phyloP scores from a whole-genome alignment of 2,113 vertebrate genomes.

The Rhadina sibilatrix region DNA sequence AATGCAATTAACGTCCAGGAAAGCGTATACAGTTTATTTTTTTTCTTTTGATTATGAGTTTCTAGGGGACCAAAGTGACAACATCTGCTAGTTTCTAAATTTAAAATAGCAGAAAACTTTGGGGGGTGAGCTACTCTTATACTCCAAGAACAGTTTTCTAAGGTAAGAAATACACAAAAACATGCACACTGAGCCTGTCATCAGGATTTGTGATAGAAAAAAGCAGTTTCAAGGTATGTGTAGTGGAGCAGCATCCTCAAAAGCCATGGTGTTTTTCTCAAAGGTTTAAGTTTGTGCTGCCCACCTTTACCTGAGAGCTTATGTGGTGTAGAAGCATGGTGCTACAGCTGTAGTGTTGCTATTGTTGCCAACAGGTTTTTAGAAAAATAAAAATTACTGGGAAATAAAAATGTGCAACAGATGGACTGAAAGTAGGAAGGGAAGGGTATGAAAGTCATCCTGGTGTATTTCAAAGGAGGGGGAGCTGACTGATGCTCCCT shows the following conservation, averaged over 20 bases:
- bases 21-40: neutral
- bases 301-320: fast-evolving
- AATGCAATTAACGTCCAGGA: neutral
- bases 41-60: neutral
- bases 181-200: neutral
- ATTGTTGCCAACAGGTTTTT: fast-evolving
- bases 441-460: neutral
- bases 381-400: neutral
- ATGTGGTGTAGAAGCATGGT: fast-evolving
- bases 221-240: neutral
- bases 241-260: neutral
- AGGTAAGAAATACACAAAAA: neutral
- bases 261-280: neutral
- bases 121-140: neutral
- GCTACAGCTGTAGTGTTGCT: fast-evolving
- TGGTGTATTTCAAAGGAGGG: fast-evolving
- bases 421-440: fast-evolving
- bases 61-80: neutral
- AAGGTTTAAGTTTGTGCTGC: neutral
- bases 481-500: neutral
- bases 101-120: neutral
- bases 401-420: neutral
- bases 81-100: neutral
- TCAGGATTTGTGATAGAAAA: fast-evolving
- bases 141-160: neutral